Conservation (phyloP, 2,113 vertebrate species). For the Phrynocephalus versicolor region DNA sequence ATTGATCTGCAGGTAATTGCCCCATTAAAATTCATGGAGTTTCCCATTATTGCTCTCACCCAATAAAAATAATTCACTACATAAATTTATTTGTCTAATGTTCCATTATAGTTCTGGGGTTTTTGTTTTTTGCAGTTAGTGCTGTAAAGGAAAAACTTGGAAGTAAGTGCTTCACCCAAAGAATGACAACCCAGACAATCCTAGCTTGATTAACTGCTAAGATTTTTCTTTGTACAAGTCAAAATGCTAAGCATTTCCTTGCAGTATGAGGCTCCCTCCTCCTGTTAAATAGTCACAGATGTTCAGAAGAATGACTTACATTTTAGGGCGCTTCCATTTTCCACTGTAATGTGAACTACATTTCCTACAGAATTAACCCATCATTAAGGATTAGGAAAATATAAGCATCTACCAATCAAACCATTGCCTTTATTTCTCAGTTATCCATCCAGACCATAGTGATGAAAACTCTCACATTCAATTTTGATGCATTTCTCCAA, state of each 20-base stretch:
- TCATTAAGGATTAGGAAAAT: background rate
- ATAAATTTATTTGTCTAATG: conserved; percentile 14
- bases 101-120: conserved; percentile 1
- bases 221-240: too few relatives aligned
- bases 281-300: background rate
- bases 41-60: conserved; percentile 45
- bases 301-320: conserved; percentile 2
- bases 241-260: background rate
- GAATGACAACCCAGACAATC: too few relatives aligned
- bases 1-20: conserved; percentile 49
- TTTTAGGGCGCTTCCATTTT: background rate
- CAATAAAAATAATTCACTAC: conserved; percentile 50
- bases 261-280: background rate
- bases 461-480: background rate
- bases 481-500: background rate
- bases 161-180: too few relatives aligned
- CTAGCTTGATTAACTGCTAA: too few relatives aligned
- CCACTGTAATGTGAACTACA: background rate
- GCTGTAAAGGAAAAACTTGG: background rate
- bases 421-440: background rate
- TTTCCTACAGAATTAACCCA: background rate
- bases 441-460: background rate
- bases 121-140: conserved; percentile 21
- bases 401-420: background rate
- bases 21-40: conserved; percentile 58